Base-by-base conservation (phyloP, 2,888 invertebrate genomes). In the Aphidoletes aphidimyza region DNA sequence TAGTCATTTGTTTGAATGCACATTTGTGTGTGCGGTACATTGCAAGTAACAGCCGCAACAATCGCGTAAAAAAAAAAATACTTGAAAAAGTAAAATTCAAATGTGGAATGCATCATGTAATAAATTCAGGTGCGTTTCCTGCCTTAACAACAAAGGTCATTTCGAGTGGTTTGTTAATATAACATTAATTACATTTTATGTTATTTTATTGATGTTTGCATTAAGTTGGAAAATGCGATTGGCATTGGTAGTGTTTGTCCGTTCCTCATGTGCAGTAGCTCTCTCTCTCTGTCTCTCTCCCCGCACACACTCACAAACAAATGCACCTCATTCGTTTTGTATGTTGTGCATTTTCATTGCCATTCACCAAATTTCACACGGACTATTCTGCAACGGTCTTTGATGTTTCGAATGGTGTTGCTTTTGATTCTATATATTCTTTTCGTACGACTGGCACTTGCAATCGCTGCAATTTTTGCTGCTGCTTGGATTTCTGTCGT, bases 121-220 rank as follows among this genome's bases (percentile, higher is more conserved):
- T 69, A 69, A 69, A 69, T 69, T 69, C 69, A 69, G 69, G 34
- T 69, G 69, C 69, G 69, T 69, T 69, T 69, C 69, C 69, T 69
- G 34, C 14, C 69, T 14, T 14, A 54, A 69, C 69, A 69, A 30
- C 34, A 69, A 69, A 69, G 69, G 69, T 69, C 69, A 69, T 34
- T 69, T 69, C 34, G 30, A 69, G 30, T 30, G n/a, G 34, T 69
- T 69, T 34, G 69, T 69, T 69, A 69, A 69, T 69, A 69, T 69
- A 69, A 69, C 69, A 69, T 69, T 69, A 30, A 69, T 69, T 69
- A 69, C 69, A 69, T 69, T 69, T 69, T 69, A 69, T 69, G 69
- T 69, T 69, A 69, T 69, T 69, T 34, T 69, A 69, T 69, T 69
- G 69, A 69, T 69, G 69, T 69, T 69, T 69, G 69, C 69, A 69